Evolutionary conservation across 1,140 invertebrate species (phyloP).

Genomic region (Diabrotica virgifera): DNA sequence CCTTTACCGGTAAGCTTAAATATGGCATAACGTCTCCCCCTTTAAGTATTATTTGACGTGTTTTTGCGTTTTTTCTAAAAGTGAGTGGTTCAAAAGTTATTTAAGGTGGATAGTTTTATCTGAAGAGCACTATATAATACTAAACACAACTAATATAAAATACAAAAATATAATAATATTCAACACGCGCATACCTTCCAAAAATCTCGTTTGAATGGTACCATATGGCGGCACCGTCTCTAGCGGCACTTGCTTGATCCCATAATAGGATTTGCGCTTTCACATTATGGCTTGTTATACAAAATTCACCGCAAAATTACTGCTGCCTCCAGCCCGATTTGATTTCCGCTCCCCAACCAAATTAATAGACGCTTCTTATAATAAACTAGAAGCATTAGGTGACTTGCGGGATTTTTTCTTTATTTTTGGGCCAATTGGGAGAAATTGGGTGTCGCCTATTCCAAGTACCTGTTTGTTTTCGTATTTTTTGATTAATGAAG

Average conservation of each 20-base stretch:
- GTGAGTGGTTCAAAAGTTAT: too few relatives aligned
- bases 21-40: too few relatives aligned
- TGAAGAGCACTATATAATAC: too few relatives aligned
- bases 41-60: too few relatives aligned
- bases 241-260: neutral
- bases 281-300: slow-evolving; percentile 22
- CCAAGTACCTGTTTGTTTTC: slow-evolving; percentile 2
- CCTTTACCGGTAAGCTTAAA: too few relatives aligned
- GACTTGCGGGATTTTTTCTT: slow-evolving; percentile 11
- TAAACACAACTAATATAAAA: too few relatives aligned
- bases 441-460: neutral
- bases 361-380: slow-evolving; percentile 11
- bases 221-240: neutral
- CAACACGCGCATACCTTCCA: too few relatives aligned
- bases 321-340: slow-evolving; percentile 20
- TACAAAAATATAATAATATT: too few relatives aligned
- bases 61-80: too few relatives aligned
- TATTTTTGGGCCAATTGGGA: neutral
- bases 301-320: slow-evolving; percentile 29
- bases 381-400: slow-evolving; percentile 13
- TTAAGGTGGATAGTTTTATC: too few relatives aligned
- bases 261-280: slow-evolving; percentile 29
- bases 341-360: slow-evolving; percentile 16
- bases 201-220: neutral
- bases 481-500: neutral